phyloP scores from a whole-genome alignment of 2,797 vertebrate species.

The Pagetopsis macropterus region DNA sequence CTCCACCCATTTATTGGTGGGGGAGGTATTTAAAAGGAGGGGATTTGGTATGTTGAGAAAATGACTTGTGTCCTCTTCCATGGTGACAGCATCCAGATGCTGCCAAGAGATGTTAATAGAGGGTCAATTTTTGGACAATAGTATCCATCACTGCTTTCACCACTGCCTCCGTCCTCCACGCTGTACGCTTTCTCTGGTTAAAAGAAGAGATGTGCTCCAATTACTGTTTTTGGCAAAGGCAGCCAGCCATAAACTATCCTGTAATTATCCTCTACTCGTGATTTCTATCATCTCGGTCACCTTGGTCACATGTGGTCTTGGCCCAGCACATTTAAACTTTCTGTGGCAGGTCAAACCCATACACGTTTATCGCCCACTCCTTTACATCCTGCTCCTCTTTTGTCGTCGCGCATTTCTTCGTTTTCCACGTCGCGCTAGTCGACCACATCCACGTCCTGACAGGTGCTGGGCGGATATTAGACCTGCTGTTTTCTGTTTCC shows the following conservation, averaged over 20 bases:
- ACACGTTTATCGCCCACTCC: conserved; percentile 43
- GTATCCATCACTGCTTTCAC: conserved; percentile 92
- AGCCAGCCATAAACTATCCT: conserved; percentile 76
- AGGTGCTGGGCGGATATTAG: conserved; percentile 66
- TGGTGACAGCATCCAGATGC: conserved; percentile 92
- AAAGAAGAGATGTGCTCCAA: conserved; percentile 89
- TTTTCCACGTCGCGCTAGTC: conserved; percentile 18
- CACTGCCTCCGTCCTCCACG: conserved; percentile 87
- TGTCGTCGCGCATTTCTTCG: background rate
- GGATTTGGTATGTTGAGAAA: conserved; percentile 85
- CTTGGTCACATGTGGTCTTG: conserved; percentile 66
- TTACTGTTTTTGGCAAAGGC: conserved; percentile 87
- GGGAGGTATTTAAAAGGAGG: conserved; percentile 79
- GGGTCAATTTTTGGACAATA: conserved; percentile 93
- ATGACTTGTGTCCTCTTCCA: conserved; percentile 87
- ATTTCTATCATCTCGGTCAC: conserved; percentile 67
- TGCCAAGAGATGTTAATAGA: conserved; percentile 94
- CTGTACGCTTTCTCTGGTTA: conserved; percentile 85
- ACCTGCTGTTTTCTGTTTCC: conserved; percentile 63
- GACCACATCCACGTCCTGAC: conserved; percentile 53
- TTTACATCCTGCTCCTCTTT: conserved; percentile 22
- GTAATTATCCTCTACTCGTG: conserved; percentile 71
- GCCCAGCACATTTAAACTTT: conserved; percentile 66
- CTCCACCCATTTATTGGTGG: conserved; percentile 83
- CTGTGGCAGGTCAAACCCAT: conserved; percentile 50